Evolutionary conservation across 2,888 invertebrate genomes (phyloP), one percentile per base, ranked within the genome.

Genomic region (Spodoptera picta): DNA sequence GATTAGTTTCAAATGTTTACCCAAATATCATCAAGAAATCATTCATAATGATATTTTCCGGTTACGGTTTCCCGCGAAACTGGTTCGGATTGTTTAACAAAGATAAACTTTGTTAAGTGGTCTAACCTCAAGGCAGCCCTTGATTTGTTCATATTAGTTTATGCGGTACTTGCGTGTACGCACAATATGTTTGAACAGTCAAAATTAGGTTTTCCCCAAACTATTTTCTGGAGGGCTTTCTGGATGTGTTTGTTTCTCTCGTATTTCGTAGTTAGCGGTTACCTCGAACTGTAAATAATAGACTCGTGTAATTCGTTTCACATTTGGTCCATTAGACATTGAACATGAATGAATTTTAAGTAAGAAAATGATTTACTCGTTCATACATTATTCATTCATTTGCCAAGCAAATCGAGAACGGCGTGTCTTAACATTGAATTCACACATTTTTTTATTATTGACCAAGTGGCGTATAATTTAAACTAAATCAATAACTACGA

Each of bases 361-460:
- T 50, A 48, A 53, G 19, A 50, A 54, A 50, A 36, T 54, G 23
- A 27, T 50, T 50, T 14, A 50, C 19, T 24, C 12, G 1, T 69
- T 23, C 9, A 49, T 49, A 62, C 9, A 42, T 61, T n/a, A 60
- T 65, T 61, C 19, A 50, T 60, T 14, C 41, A 24, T 27, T 4
- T 10, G 36, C 7, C 4, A 45, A 44, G 27, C 31, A 45, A 54
- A 54, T 24, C 42, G 5, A n/a, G 11, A 24, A 45, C 24, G n/a
- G 41, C 49, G 23, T 50, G 11, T 12, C 50, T 41, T 48, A 31
- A 59, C 23, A 43, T 72, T 55, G 4, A 52, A 60, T 73, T 66
- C 60, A 52, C 45, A 55, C 27, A 43, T 43, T 41, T 23, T 49
- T n/a, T 52, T 73, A 49, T 52, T 73, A 49, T 73, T 73, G 19